Base-by-base conservation (phyloP, 2,888 invertebrate species). In the Terebella lapidaria region DNA sequence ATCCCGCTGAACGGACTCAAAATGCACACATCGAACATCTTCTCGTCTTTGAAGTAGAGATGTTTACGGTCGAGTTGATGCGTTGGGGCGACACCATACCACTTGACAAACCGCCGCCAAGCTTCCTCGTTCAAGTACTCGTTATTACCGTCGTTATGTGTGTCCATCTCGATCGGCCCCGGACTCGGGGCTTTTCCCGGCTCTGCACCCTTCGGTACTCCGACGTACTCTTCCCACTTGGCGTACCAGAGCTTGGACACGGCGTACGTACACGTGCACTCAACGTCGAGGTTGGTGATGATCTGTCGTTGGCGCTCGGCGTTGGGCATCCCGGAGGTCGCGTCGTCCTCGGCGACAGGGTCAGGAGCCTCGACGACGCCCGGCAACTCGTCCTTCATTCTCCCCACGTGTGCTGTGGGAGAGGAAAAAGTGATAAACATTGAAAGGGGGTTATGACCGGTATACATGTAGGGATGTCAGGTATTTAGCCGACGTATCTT, bases 91-190 rank as follows among this genome's bases (percentile, higher is more conserved):
- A 71, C 29, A 2, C 71, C 71, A 60, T 68, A 71, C 71, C 70
- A 71, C 24, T 62, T 46, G 0, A 69, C 57, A n/a, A 70, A 57
- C 5, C 67, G 61, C 30, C 67, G 68, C 72, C 71, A 72, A 24
- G 63, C 62, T 20, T 68, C 64, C 58, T 72, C 71, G 22, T 65
- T 64, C 5, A 72, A 42, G 53, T 67, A 72, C 3, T 62, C 63
- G 45, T 72, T 72, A 28, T 70, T 63, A 1, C 49, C 57, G 61
- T 70, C 70, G 52, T 59, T 66, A 28, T 64, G 61, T 5, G 56
- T 59, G 58, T 64, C 66, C 63, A 66, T 62, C 28, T 59, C 62
- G 5, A 62, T 28, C 2, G 59, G 54, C 5, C 56, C 61, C 5
- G 61, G 63, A n/a, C 45, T 47, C 26, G 63, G 61, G 5, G 60